Percentiles rank a stretch among this genome's conserved stretches.
These are phyloP conservation scores for Pollimyrus isidori DNA, from an alignment of 2,113 vertebrate species.

Conservation along the genomic window DNA sequence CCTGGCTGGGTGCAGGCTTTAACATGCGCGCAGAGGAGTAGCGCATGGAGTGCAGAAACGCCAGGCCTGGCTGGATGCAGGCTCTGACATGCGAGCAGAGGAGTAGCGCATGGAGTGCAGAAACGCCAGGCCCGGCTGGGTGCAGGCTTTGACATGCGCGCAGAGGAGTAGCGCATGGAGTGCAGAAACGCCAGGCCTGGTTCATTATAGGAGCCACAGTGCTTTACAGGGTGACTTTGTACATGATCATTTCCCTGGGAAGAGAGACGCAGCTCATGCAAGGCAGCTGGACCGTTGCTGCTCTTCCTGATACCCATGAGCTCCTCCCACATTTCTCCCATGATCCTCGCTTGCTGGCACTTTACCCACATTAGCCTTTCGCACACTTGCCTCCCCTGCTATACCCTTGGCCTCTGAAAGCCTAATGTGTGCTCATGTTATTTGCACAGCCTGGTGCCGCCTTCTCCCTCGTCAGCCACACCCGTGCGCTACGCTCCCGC, in stretches of 20 bases:
- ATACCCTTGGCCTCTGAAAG: background rate
- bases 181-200: constrained; percentile 16
- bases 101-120: background rate
- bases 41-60: background rate
- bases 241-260: background rate
- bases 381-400: background rate
- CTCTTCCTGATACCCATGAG: background rate
- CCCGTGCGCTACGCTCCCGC: background rate
- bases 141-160: constrained; percentile 37
- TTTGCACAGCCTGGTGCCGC: background rate
- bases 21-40: constrained; percentile 23
- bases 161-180: background rate
- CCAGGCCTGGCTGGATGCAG: constrained; percentile 31
- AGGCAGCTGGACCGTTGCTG: background rate
- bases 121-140: constrained; percentile 18
- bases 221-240: background rate
- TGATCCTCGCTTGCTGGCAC: background rate
- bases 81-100: constrained; percentile 33
- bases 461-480: background rate
- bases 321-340: background rate
- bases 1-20: constrained; percentile 33
- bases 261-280: background rate
- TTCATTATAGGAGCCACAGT: background rate
- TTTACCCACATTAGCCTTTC: background rate
- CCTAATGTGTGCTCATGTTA: background rate